Evolutionary conservation across 1,140 invertebrate genomes (phyloP).

Genomic region (Anastatus disparis): DNA sequence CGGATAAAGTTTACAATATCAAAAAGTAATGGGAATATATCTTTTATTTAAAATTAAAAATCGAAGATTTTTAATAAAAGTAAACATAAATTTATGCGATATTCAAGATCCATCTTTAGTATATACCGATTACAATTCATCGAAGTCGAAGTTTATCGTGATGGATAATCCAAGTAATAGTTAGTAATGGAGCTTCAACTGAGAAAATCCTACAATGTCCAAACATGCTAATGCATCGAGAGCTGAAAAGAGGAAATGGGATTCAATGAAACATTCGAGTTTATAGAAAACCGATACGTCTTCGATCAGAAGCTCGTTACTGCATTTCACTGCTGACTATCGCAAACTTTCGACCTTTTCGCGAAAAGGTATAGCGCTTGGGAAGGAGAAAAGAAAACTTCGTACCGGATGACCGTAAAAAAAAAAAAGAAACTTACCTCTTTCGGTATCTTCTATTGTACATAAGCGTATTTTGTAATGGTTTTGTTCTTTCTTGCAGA

Average conservation of each 20-base stretch:
- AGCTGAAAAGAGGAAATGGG: slow-evolving; percentile 31
- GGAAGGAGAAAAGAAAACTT: slow-evolving; percentile 17
- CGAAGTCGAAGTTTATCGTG: background rate
- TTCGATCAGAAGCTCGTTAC: slow-evolving; percentile 42
- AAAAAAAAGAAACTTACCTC: background rate
- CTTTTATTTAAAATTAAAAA: too few species aligned
- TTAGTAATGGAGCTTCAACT: slow-evolving; percentile 10
- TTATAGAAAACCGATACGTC: slow-evolving; percentile 42
- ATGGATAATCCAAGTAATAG: slow-evolving; percentile 11
- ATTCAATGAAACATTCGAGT: slow-evolving; percentile 37
- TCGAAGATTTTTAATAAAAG: background rate
- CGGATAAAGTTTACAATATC: too few species aligned
- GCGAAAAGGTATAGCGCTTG: background rate
- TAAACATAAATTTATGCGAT: slow-evolving; percentile 4
- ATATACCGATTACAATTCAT: background rate
- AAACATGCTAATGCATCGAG: slow-evolving; percentile 32
- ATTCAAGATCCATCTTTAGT: background rate
- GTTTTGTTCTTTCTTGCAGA: slow-evolving; percentile 17
- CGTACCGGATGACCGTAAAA: slow-evolving; percentile 21
- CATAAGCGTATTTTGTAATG: slow-evolving; percentile 1
- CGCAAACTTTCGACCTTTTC: slow-evolving; percentile 14
- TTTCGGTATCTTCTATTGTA: background rate
- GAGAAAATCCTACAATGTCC: slow-evolving; percentile 29
- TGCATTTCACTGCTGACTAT: slow-evolving; percentile 32
- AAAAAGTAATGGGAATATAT: too few species aligned